Evolutionary conservation across 2,797 vertebrate species (phyloP).

Genomic region (Tolypeutes matacus): DNA sequence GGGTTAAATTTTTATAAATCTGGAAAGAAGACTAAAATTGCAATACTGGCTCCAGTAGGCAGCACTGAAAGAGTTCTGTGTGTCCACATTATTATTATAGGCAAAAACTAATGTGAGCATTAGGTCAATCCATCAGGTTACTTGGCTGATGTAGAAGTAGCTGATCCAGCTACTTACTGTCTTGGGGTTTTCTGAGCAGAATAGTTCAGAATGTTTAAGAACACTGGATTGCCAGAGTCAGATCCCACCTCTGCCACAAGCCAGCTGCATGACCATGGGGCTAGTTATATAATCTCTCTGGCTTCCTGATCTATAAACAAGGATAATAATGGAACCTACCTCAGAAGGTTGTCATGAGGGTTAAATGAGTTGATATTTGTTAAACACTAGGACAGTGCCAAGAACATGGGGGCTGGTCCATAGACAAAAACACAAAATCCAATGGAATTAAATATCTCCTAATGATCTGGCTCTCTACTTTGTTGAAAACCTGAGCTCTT

Average conservation of each 20-base stretch:
- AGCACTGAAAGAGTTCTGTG: background rate
- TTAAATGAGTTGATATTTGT: background rate
- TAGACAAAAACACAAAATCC: background rate
- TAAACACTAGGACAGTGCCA: background rate
- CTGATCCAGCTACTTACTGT: background rate
- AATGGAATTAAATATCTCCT: background rate
- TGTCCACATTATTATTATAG: background rate
- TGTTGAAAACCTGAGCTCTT: background rate
- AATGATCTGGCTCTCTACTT: background rate
- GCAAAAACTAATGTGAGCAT: background rate
- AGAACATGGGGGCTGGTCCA: background rate
- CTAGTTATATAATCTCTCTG: background rate
- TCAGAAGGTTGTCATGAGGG: background rate
- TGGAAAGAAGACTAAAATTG: background rate
- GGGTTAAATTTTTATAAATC: background rate
- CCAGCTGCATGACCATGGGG: background rate
- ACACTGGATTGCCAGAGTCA: background rate
- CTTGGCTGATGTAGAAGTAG: background rate
- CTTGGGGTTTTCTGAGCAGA: background rate
- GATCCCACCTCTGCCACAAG: background rate
- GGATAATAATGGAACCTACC: background rate
- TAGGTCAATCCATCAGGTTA: background rate
- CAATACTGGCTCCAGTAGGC: slow-evolving; percentile 3
- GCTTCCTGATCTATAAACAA: background rate
- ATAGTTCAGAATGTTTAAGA: background rate